phyloP scores from a whole-genome alignment of 1,140 invertebrate species.

The Drosophila arawakana region DNA sequence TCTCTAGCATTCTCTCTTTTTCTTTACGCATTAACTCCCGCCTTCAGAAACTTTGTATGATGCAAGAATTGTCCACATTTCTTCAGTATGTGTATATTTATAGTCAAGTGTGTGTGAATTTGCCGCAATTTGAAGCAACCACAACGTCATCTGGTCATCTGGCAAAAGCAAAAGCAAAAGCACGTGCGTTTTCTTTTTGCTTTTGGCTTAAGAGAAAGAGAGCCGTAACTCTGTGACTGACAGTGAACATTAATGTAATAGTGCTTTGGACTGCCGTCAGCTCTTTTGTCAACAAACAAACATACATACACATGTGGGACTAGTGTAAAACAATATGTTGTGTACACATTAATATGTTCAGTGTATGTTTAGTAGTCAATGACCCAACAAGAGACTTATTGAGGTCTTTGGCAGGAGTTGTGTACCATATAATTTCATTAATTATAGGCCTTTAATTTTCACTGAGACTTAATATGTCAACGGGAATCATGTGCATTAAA shows the following conservation, averaged over 20 bases:
- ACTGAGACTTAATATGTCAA: constrained; percentile 1
- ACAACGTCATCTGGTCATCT: neutral
- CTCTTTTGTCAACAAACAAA: constrained; percentile 14
- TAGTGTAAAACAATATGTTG: neutral
- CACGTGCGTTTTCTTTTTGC: constrained; percentile 11
- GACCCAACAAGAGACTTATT: constrained; percentile 6
- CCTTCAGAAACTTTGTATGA: constrained; percentile 46
- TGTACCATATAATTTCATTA: neutral
- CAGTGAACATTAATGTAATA: constrained; percentile 3
- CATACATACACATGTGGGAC: neutral
- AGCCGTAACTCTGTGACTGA: constrained; percentile 2
- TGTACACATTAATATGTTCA: neutral
- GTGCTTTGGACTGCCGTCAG: neutral
- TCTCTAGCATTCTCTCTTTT: constrained; percentile 3
- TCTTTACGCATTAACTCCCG: constrained; percentile 14
- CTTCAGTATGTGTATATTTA: constrained; percentile 36
- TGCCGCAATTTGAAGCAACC: neutral
- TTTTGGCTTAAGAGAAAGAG: constrained; percentile 23
- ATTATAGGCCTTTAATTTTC: neutral
- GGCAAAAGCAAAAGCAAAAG: constrained; percentile 10
- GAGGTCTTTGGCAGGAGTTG: neutral
- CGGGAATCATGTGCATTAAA: neutral
- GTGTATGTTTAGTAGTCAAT: constrained; percentile 6
- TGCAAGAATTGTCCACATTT: constrained; percentile 66
- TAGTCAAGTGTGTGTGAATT: constrained; percentile 2